phyloP scores from a whole-genome alignment of 2,888 invertebrate genomes.

The Plagodis pulveraria region DNA sequence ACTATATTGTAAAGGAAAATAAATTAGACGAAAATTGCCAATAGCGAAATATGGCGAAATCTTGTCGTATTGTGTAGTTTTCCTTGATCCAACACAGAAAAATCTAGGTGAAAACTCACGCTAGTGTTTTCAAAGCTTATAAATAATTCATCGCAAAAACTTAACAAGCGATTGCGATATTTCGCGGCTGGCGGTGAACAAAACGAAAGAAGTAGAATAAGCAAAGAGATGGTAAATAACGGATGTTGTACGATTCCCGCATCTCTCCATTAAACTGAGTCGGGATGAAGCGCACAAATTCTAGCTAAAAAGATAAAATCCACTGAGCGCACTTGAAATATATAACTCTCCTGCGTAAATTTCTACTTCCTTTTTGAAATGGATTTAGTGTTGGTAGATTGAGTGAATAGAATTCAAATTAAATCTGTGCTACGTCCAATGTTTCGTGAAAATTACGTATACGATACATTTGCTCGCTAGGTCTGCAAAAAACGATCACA shows the following conservation, averaged over 20 bases:
- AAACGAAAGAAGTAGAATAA: constrained; percentile 51
- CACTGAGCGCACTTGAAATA: constrained; percentile 52
- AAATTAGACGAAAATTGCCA: neutral
- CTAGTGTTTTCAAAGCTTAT: constrained; percentile 7
- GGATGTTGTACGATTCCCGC: constrained; percentile 61
- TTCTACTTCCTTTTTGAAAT: constrained; percentile 48
- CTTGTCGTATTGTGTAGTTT: too few species aligned
- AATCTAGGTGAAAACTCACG: neutral
- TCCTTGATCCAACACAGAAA: too few species aligned
- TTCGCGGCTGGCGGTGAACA: constrained; percentile 41
- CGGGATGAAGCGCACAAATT: constrained; percentile 57
- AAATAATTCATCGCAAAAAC: constrained; percentile 26
- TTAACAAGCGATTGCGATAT: constrained; percentile 32
- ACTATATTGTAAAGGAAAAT: neutral
- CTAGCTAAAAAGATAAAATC: constrained; percentile 61
- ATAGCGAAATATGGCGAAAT: too few species aligned
- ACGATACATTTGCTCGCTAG: constrained; percentile 29
- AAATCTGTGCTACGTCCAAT: constrained; percentile 21
- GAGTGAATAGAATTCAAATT: constrained; percentile 29
- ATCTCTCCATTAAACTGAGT: constrained; percentile 66
- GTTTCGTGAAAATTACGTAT: constrained; percentile 27
- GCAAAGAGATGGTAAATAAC: constrained; percentile 65
- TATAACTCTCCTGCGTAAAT: constrained; percentile 53
- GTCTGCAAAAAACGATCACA: constrained; percentile 21
- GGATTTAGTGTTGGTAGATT: constrained; percentile 48